Evolutionary conservation across 2,797 vertebrate genomes (phyloP).

Genomic region (Ispidina picta): DNA sequence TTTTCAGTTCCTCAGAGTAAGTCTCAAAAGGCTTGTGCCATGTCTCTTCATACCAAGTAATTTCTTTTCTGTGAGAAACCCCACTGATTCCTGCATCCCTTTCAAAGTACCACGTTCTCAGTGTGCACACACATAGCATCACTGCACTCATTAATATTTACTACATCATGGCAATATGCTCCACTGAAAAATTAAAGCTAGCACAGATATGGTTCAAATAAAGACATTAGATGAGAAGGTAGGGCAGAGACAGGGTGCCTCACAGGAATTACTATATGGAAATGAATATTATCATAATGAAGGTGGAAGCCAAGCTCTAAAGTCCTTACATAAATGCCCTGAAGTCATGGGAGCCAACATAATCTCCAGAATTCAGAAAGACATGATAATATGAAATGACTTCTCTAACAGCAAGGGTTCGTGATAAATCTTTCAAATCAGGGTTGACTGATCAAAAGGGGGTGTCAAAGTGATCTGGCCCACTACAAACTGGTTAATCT

Average conservation of each 20-base stretch:
- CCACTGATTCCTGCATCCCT: not conserved
- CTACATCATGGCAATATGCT: not conserved
- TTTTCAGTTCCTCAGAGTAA: not conserved
- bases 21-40: not conserved
- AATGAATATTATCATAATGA: not conserved
- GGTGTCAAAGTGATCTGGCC: not conserved
- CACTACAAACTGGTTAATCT: not conserved
- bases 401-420: not conserved
- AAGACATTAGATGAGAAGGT: not conserved
- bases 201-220: not conserved
- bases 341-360: not conserved
- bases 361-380: not conserved
- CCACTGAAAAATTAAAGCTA: constrained; percentile 3
- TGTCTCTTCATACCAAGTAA: not conserved
- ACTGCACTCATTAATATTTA: not conserved
- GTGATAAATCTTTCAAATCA: not conserved
- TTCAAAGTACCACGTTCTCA: not conserved
- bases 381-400: not conserved
- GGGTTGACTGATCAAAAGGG: not conserved
- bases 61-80: not conserved
- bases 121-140: not conserved
- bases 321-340: constrained; percentile 10
- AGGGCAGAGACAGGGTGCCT: not conserved
- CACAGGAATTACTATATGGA: not conserved
- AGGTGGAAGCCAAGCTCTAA: not conserved